Conservation (phyloP, 2,888 invertebrate species). For the Geophilus truncorum region DNA sequence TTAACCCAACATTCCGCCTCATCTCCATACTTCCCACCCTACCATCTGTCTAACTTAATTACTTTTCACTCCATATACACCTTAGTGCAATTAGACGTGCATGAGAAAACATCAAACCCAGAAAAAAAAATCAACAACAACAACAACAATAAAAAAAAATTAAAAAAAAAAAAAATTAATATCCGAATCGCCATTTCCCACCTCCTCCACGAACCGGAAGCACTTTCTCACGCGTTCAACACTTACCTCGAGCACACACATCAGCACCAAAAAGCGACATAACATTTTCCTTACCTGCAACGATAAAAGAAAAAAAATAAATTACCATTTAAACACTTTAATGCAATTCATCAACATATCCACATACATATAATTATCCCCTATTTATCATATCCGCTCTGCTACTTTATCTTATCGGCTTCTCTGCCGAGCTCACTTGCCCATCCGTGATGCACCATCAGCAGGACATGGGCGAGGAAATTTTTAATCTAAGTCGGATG, state of each 20-base stretch:
- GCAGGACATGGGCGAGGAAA: background rate
- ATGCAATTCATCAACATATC: background rate
- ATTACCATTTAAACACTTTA: background rate
- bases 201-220: background rate
- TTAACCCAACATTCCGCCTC: too few species aligned
- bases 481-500: background rate
- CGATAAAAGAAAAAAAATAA: background rate
- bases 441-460: background rate
- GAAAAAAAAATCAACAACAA: too few species aligned
- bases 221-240: background rate
- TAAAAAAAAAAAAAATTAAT: background rate
- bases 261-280: background rate
- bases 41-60: too few species aligned
- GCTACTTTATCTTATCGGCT: background rate
- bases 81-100: too few species aligned
- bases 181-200: background rate
- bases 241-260: background rate
- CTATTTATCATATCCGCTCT: background rate
- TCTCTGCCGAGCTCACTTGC: background rate
- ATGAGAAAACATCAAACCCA: too few species aligned
- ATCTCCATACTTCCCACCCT: too few species aligned
- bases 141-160: background rate
- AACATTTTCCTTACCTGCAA: background rate
- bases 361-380: background rate
- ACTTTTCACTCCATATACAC: too few species aligned